These are phyloP conservation scores for Mesochorus sp. DNA, from an alignment of 2,888 invertebrate species.

Conservation along the genomic window DNA sequence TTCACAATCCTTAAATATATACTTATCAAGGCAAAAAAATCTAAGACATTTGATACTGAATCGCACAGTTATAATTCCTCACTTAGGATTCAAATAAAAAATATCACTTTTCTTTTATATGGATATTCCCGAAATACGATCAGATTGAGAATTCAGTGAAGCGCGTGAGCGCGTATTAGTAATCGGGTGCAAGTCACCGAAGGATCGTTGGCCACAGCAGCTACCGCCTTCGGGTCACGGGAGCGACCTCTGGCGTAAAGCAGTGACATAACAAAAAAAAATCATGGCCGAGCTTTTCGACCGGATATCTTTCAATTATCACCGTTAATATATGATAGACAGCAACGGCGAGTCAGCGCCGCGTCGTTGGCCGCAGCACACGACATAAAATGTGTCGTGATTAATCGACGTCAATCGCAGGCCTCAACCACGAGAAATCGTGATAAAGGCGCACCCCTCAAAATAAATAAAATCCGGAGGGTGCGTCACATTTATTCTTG, in stretches of 20 bases:
- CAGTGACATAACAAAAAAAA: constrained; percentile 77
- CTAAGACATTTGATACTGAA: too few relatives aligned
- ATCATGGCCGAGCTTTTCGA: constrained; percentile 74
- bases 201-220: constrained; percentile 76
- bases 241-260: constrained; percentile 49
- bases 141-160: constrained; percentile 62
- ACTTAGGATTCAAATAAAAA: too few relatives aligned
- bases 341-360: constrained; percentile 78
- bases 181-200: constrained; percentile 78
- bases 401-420: constrained; percentile 82
- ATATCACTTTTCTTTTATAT: constrained; percentile 3
- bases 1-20: too few relatives aligned
- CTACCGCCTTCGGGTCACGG: constrained; percentile 43
- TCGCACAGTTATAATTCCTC: too few relatives aligned
- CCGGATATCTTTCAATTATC: constrained; percentile 82
- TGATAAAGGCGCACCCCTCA: constrained; percentile 2
- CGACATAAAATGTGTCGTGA: constrained; percentile 70
- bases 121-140: constrained; percentile 4
- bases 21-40: too few relatives aligned
- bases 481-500: neutral
- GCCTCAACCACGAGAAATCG: constrained; percentile 66
- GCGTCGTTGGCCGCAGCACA: constrained; percentile 80
- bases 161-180: constrained; percentile 66
- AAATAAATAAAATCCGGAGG: constrained; percentile 13
- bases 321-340: constrained; percentile 79